Evolutionary conservation across 2,797 vertebrate genomes (phyloP), one percentile per base, ranked within the genome.

Genomic region (Adrianichthys oophorus): DNA sequence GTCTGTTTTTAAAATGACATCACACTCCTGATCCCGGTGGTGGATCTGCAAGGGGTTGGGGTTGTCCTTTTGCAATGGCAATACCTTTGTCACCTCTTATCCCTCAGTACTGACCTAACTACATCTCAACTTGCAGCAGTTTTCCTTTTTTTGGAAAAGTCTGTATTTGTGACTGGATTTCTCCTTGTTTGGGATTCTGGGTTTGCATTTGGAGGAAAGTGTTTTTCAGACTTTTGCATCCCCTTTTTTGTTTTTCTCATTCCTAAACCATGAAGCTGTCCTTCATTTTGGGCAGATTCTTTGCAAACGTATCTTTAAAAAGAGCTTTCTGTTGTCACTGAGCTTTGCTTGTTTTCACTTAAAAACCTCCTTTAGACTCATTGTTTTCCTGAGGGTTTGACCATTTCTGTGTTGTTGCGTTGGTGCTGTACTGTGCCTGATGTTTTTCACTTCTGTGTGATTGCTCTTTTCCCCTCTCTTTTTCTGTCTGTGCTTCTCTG

Each of bases 21-120:
- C 93, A 92, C 93, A 95, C 93, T 95, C 93, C 95, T 95, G 95
- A 96, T 98, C 95, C 95, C 95, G 87, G 72, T 93, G 86, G 95
- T 96, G 95, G 96, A 97, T 97, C 93, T 83, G 92, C 86, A 76
- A 70, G 71, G 68, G 61, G 67, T 79, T 70, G 78, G 29, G 68
- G 67, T 60, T 80, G 65, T 78, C 56, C 68, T 66, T 59, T 83
- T 82, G 64, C 70, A 65, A 76, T 73, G 72, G 74, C 81, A 73
- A 77, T 70, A 63, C 63, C 71, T 82, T 74, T 80, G 69, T 76
- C 55, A 65, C 42, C 19, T 70, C 54, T 59, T 67, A 43, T 61
- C 54, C 56, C 66, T 82, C 74, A 69, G 74, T 82, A 66, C 57
- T 83, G 92, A 94, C 94, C 84, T 92, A 94, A 94, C 74, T 91